Evolutionary conservation across 2,113 vertebrate species (phyloP).

Genomic region (Pseudolaguvia tuberculata): DNA sequence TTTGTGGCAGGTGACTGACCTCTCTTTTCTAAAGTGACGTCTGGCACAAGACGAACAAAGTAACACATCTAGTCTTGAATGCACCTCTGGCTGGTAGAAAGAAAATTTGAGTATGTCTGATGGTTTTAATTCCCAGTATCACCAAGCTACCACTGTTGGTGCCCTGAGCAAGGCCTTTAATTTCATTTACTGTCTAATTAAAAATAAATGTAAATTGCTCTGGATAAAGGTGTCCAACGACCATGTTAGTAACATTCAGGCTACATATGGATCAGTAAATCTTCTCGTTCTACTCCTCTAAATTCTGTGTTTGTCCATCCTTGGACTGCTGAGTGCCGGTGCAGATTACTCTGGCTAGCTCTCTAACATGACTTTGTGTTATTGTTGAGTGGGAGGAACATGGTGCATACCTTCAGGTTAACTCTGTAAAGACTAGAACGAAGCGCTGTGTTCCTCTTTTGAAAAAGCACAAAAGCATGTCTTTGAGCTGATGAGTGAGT

Average conservation of each 20-base stretch:
- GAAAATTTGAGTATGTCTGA: background rate
- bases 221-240: no score
- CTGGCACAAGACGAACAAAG: slow-evolving; percentile 23
- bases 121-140: no score
- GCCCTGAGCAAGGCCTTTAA: no score
- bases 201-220: no score
- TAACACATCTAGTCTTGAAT: slow-evolving; percentile 20
- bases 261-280: slow-evolving; percentile 38
- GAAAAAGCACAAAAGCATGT: background rate
- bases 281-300: slow-evolving; percentile 9
- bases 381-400: slow-evolving; percentile 10
- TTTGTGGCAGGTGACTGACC: no score
- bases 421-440: background rate
- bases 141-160: no score
- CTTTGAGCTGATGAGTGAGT: background rate
- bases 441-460: slow-evolving; percentile 18
- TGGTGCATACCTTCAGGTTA: slow-evolving; percentile 12
- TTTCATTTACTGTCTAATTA: no score
- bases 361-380: slow-evolving; percentile 19
- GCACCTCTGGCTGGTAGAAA: slow-evolving; percentile 25
- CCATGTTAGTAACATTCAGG: background rate
- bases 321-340: background rate
- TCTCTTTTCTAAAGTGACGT: no score
- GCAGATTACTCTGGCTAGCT: background rate
- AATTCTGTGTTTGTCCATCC: slow-evolving; percentile 19